Conservation (phyloP, 2,113 vertebrate genomes). For the Naja naja region DNA sequence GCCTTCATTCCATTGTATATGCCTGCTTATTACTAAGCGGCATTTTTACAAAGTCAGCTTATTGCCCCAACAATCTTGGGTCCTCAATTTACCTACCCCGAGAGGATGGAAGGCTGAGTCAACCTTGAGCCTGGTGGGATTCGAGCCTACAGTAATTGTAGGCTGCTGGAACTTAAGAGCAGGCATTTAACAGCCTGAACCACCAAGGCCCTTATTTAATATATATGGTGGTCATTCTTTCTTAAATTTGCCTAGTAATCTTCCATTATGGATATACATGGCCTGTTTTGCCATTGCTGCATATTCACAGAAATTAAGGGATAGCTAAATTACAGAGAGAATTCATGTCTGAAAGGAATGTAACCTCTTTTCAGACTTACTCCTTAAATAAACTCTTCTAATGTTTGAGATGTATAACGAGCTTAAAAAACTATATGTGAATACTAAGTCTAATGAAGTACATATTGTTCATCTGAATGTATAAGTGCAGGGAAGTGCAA, state of each 20-base stretch:
- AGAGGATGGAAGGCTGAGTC: too few species aligned
- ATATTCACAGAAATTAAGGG: background rate
- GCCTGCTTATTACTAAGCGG: too few species aligned
- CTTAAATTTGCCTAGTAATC: background rate
- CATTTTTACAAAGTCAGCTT: too few species aligned
- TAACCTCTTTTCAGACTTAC: background rate
- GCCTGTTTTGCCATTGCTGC: background rate
- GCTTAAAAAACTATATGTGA: background rate
- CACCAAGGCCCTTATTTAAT: too few species aligned
- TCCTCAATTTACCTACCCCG: too few species aligned
- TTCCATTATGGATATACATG: background rate
- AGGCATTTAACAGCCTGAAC: too few species aligned
- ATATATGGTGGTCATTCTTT: background rate
- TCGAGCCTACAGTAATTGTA: too few species aligned
- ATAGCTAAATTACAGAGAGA: background rate
- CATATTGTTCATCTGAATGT: background rate
- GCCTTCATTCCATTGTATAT: too few species aligned
- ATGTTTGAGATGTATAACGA: background rate
- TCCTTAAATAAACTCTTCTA: background rate
- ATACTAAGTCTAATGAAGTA: background rate
- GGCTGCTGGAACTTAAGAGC: too few species aligned
- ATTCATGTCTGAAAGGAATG: background rate
- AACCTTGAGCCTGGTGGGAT: too few species aligned
- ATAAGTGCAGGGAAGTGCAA: background rate
- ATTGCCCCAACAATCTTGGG: too few species aligned